These are phyloP conservation scores for Hylyphantes graminicola DNA, from an alignment of 1,140 invertebrate genomes.

Conservation along the genomic window DNA sequence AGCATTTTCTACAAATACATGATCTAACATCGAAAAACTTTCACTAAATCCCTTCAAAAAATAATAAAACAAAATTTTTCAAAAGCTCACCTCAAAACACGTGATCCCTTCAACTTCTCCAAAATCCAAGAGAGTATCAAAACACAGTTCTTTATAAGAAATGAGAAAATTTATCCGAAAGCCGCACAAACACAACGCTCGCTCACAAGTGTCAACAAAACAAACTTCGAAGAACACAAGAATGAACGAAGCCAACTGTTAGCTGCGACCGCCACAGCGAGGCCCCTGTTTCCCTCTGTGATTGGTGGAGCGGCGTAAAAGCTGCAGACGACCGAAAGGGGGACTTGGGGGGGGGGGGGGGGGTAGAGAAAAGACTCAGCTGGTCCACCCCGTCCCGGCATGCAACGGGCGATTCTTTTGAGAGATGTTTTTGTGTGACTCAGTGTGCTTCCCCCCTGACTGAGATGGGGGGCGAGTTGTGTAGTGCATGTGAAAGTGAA, in stretches of 20 bases:
- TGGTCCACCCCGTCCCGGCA: conserved; percentile 40
- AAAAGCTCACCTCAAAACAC: neutral
- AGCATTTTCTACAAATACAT: no score
- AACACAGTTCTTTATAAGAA: no score
- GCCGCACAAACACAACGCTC: no score
- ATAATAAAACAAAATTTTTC: neutral
- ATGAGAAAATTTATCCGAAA: no score
- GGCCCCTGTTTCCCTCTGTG: conserved; percentile 19
- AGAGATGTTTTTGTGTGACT: conserved; percentile 25
- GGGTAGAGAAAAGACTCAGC: conserved; percentile 40
- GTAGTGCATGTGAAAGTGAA: no score
- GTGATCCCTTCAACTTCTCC: no score
- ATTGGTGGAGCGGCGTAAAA: conserved; percentile 30
- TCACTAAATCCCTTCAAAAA: no score
- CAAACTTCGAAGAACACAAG: conserved; percentile 6
- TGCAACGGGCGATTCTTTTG: conserved; percentile 6
- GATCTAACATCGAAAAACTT: no score
- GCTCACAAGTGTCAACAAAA: conserved; percentile 40
- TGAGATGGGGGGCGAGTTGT: no score
- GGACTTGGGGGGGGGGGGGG: conserved; percentile 35
- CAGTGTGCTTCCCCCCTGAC: conserved; percentile 1
- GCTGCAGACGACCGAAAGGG: conserved; percentile 34
- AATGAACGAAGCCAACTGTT: conserved; percentile 47
- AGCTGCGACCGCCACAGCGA: conserved; percentile 26
- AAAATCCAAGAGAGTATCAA: no score